Evolutionary conservation across 2,888 invertebrate species (phyloP).

Genomic region (Diogma glabrata): DNA sequence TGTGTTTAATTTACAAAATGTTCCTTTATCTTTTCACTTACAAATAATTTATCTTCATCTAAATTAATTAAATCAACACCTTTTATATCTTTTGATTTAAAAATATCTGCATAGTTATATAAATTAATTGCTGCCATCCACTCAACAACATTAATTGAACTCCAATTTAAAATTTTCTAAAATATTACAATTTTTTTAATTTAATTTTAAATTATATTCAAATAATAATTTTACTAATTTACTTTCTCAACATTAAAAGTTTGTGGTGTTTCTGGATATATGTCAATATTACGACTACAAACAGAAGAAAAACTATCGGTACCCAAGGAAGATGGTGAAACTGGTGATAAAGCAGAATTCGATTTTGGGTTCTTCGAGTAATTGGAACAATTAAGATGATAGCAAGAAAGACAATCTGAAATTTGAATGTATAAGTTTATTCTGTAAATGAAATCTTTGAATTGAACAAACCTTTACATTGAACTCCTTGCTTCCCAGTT

Average conservation of each 20-base stretch:
- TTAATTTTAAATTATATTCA: background rate
- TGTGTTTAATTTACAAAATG: too few relatives aligned
- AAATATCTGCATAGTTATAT: constrained; percentile 57
- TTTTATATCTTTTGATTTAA: constrained; percentile 57
- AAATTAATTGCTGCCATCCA: constrained; percentile 66
- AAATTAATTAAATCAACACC: constrained; percentile 52
- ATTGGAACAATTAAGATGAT: constrained; percentile 18
- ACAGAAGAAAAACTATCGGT: too few relatives aligned
- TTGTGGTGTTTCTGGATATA: constrained; percentile 13
- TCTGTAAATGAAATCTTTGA: background rate
- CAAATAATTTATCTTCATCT: constrained; percentile 54
- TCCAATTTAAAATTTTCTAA: too few relatives aligned
- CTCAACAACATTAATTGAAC: constrained; percentile 54
- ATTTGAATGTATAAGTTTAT: constrained; percentile 12
- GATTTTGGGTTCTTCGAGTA: too few relatives aligned
- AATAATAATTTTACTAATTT: too few relatives aligned
- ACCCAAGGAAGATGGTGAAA: too few relatives aligned
- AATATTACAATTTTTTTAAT: too few relatives aligned
- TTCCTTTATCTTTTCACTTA: constrained; percentile 31
- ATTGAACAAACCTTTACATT: constrained; percentile 14
- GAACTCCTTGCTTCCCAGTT: constrained; percentile 16
- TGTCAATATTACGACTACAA: constrained; percentile 17
- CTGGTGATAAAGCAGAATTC: too few relatives aligned
- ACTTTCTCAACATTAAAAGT: constrained; percentile 17
- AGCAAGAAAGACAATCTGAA: constrained; percentile 22